Conservation (phyloP, 2,888 invertebrate species). For the Oscheius onirici region DNA sequence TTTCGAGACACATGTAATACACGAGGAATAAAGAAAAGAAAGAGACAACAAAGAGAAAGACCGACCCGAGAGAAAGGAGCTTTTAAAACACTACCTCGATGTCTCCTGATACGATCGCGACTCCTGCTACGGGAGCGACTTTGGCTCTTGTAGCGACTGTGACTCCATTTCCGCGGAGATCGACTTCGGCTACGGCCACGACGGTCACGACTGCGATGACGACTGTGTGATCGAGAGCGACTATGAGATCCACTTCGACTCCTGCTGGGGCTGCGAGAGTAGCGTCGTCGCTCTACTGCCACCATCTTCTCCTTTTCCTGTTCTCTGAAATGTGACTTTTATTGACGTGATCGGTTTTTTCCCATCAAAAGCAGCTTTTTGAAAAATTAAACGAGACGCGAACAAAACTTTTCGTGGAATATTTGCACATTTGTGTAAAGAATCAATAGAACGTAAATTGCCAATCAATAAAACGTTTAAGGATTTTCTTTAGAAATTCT, state of each 20-base stretch:
- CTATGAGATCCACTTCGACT: conserved; percentile 9
- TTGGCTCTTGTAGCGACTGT: conserved; percentile 6
- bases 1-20: too few relatives aligned
- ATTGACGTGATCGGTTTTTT: background rate
- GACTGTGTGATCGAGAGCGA: background rate
- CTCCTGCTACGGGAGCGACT: conserved; percentile 17
- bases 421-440: too few relatives aligned
- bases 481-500: background rate
- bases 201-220: background rate
- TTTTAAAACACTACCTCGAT: conserved; percentile 3
- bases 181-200: background rate
- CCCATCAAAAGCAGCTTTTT: too few relatives aligned
- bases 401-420: background rate
- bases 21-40: background rate
- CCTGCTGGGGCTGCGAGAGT: background rate
- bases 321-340: background rate
- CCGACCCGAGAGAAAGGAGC: background rate
- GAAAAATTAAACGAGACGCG: too few relatives aligned
- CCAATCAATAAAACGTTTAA: background rate
- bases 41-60: conserved; percentile 1
- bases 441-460: background rate
- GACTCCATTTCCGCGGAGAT: background rate
- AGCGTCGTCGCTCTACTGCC: background rate
- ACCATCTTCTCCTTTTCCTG: background rate
- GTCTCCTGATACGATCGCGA: background rate